Conservation (phyloP, 2,797 vertebrate genomes). For the Yasuhikotakia modesta region DNA sequence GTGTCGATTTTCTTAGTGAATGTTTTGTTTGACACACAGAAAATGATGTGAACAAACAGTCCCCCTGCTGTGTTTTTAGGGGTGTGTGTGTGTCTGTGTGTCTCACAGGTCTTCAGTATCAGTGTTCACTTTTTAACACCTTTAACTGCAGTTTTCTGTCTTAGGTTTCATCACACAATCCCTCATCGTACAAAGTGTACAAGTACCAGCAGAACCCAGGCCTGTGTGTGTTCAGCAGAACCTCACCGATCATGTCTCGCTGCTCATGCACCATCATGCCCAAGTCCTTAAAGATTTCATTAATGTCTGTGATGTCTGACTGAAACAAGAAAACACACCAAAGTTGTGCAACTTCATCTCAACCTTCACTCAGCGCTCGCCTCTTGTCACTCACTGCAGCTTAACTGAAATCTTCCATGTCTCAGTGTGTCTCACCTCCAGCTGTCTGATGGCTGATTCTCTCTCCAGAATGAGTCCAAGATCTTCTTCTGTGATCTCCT, state of each 20-base stretch:
- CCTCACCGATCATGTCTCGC: conserved; percentile 95
- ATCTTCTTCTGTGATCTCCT: conserved; percentile 92
- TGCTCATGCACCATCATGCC: conserved; percentile 98
- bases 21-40: no score
- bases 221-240: no score
- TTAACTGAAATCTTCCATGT: neutral
- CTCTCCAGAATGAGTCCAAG: conserved; percentile 91
- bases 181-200: neutral
- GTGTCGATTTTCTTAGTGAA: no score
- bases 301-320: conserved; percentile 96
- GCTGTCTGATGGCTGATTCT: conserved; percentile 87
- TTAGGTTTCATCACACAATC: conserved; percentile 26
- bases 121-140: conserved; percentile 40
- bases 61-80: no score
- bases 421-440: conserved; percentile 80
- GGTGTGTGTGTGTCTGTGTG: no score
- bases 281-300: conserved; percentile 98
- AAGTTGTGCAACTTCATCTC: neutral
- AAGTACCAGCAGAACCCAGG: neutral
- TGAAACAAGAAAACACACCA: conserved; percentile 63
- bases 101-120: conserved; percentile 27
- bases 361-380: neutral
- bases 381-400: neutral
- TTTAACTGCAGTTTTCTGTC: conserved; percentile 40
- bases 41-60: no score